Conservation (phyloP, 2,888 invertebrate genomes). For the Phalera bucephala region DNA sequence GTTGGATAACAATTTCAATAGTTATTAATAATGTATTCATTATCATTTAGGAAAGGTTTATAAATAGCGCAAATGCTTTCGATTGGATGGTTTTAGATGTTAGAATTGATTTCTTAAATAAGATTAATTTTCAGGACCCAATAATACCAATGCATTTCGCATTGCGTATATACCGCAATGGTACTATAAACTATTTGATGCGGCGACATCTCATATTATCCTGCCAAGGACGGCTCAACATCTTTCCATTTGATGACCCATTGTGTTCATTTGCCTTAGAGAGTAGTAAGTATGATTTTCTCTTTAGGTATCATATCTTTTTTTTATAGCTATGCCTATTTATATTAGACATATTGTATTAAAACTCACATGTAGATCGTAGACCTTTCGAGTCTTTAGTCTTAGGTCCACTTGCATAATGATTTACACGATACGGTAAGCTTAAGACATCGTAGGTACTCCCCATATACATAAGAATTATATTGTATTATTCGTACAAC, state of each 20-base stretch:
- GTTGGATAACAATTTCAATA: constrained; percentile 26
- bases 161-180: constrained; percentile 95
- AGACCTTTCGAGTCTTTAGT: constrained; percentile 1
- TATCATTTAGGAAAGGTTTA: constrained; percentile 31
- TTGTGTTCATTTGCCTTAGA: constrained; percentile 97
- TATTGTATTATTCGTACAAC: no score
- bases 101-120: constrained; percentile 23
- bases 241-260: constrained; percentile 98
- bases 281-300: constrained; percentile 91
- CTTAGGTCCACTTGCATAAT: no score
- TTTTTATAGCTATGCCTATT: no score
- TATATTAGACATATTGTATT: no score
- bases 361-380: neutral
- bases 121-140: constrained; percentile 85
- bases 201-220: constrained; percentile 95
- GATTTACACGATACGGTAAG: no score
- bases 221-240: constrained; percentile 96
- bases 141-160: constrained; percentile 97
- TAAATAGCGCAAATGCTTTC: constrained; percentile 35
- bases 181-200: constrained; percentile 97
- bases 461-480: no score
- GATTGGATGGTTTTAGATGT: constrained; percentile 19
- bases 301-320: neutral
- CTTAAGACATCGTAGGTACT: no score
- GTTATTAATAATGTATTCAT: no score